phyloP scores from a whole-genome alignment of 2,113 vertebrate species.

The Nyctibius bracteatus region DNA sequence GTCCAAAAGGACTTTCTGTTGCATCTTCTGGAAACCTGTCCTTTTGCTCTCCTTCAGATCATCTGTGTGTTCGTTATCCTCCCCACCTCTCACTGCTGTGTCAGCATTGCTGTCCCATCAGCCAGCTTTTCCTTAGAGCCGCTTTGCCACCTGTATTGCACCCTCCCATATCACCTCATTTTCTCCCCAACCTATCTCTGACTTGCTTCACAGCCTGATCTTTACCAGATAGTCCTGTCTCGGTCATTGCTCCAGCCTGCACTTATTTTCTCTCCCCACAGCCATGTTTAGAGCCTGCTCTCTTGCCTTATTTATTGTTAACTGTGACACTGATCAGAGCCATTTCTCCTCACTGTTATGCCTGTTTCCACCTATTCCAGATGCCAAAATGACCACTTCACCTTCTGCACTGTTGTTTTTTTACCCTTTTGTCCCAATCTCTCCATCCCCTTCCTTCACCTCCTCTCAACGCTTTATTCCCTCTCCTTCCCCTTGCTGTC shows the following conservation, averaged over 20 bases:
- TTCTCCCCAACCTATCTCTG: not conserved
- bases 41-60: not conserved
- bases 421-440: not conserved
- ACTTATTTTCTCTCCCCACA: not conserved
- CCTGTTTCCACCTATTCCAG: not conserved
- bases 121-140: not conserved
- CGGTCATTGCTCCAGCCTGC: not conserved
- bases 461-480: not conserved
- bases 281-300: not conserved
- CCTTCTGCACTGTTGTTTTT: not conserved
- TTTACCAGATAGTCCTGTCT: not conserved
- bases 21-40: not conserved
- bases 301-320: not conserved
- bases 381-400: not conserved
- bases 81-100: not conserved
- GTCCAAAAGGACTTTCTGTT: not conserved
- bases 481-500: not conserved
- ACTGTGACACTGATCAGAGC: not conserved
- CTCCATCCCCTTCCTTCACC: not conserved
- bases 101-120: fast-evolving
- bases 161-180: not conserved
- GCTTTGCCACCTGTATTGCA: not conserved
- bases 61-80: not conserved
- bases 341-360: not conserved
- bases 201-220: not conserved